phyloP scores from a whole-genome alignment of 2,113 vertebrate genomes.

The Stercorarius parasiticus region DNA sequence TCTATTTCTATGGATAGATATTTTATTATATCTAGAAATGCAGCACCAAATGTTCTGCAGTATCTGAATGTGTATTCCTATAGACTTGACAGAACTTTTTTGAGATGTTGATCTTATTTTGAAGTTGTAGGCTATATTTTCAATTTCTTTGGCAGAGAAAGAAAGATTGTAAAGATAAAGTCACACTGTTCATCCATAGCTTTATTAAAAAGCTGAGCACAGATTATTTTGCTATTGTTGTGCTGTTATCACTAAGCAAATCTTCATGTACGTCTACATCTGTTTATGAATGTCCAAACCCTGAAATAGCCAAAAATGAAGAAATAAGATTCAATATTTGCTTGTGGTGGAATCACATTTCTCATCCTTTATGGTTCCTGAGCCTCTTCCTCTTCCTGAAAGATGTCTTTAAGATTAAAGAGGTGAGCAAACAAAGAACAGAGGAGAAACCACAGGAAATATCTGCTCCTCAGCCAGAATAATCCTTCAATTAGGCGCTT shows the following conservation, averaged over 20 bases:
- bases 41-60: neutral
- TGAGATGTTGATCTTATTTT: neutral
- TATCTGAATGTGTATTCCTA: neutral
- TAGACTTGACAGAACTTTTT: neutral
- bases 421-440: neutral
- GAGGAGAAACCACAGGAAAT: neutral
- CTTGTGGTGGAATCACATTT: neutral
- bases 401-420: neutral
- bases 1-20: neutral
- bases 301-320: neutral
- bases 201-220: neutral
- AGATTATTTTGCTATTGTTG: neutral
- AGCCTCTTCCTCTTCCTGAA: neutral
- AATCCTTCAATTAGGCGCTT: neutral
- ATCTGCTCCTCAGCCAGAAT: neutral
- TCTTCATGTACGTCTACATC: neutral
- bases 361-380: neutral
- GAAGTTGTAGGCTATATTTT: neutral
- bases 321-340: neutral
- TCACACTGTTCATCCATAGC: neutral
- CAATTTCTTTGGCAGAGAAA: neutral
- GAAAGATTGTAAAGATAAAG: neutral
- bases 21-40: neutral
- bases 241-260: neutral
- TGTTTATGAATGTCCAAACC: neutral